A percentile compares a stretch with the other conserved stretches of the same genome.
Evolutionary conservation across 64 coral and sea anemone genomes (phyloP).

Genomic region (Montipora capricornis): DNA sequence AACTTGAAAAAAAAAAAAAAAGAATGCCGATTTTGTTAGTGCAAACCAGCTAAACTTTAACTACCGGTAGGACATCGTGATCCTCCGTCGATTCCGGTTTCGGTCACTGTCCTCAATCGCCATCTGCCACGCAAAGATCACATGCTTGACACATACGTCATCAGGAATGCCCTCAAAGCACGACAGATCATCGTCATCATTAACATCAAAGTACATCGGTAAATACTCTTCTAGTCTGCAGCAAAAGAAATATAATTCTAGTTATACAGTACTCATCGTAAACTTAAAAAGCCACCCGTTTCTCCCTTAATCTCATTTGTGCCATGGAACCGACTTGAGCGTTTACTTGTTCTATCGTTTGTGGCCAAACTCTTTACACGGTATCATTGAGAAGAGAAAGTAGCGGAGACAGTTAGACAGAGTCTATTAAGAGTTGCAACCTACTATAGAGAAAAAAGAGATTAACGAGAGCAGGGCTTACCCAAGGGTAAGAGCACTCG

Average conservation of each 20-base stretch:
- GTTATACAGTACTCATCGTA: background rate
- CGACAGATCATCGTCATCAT: background rate
- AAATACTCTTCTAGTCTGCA: conserved; percentile 34
- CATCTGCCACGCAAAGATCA: conserved; percentile 40
- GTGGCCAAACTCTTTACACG: too few relatives aligned
- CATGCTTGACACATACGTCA: conserved; percentile 21
- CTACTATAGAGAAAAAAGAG: too few relatives aligned
- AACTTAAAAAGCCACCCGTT: background rate
- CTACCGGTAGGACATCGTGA: conserved; percentile 3
- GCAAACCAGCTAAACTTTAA: too few relatives aligned
- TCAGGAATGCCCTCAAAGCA: conserved; percentile 17
- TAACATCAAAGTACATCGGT: background rate
- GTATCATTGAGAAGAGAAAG: too few relatives aligned
- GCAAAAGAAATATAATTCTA: background rate
- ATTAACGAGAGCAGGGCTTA: too few relatives aligned
- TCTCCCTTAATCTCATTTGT: background rate
- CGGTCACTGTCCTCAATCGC: conserved; percentile 14
- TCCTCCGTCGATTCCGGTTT: background rate
- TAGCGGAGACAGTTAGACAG: too few relatives aligned
- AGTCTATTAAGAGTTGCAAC: too few relatives aligned
- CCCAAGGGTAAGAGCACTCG: too few relatives aligned
- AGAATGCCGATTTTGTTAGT: too few relatives aligned
- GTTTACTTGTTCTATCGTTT: too few relatives aligned
- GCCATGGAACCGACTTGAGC: too few relatives aligned
- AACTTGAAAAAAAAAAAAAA: too few relatives aligned